phyloP scores from a whole-genome alignment of 2,797 vertebrate species.

The Takifugu ocellatus region DNA sequence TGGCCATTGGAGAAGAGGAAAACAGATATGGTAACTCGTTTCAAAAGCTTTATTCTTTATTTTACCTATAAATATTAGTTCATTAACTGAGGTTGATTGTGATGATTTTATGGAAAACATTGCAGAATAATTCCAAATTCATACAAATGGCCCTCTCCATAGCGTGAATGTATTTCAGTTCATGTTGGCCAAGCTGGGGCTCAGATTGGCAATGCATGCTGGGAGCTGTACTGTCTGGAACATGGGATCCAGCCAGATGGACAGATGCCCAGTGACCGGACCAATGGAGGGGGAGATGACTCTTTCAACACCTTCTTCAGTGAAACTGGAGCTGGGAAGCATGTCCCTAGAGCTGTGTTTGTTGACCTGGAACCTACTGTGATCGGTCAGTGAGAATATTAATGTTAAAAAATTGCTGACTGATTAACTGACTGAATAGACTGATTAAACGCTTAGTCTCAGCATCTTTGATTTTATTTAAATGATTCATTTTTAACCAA shows the following conservation, averaged over 20 bases:
- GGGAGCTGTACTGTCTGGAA: too few species aligned
- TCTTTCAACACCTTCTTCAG: constrained; percentile 86
- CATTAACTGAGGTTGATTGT: background rate
- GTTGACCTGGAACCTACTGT: constrained; percentile 93
- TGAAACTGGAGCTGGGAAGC: constrained; percentile 84
- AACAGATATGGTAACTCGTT: constrained; percentile 55
- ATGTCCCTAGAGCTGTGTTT: constrained; percentile 89
- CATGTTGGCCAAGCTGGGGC: constrained; percentile 77
- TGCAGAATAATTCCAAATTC: background rate
- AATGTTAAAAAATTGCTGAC: background rate
- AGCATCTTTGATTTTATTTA: background rate
- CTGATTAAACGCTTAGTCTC: background rate
- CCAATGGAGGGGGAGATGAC: constrained; percentile 69
- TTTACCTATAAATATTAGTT: background rate
- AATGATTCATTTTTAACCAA: background rate
- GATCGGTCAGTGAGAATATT: constrained; percentile 74
- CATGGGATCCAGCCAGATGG: constrained; percentile 63
- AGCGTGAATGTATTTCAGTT: constrained; percentile 76
- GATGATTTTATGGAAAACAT: background rate
- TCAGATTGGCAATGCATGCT: constrained; percentile 74
- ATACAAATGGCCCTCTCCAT: constrained; percentile 5
- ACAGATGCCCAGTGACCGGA: constrained; percentile 76
- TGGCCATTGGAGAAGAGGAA: constrained; percentile 49
- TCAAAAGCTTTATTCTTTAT: background rate
- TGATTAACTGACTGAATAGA: background rate